A percentile compares a stretch with the other conserved stretches of the same genome.
Conservation (phyloP, 2,888 invertebrate genomes). For the Scaeva pyrastri region DNA sequence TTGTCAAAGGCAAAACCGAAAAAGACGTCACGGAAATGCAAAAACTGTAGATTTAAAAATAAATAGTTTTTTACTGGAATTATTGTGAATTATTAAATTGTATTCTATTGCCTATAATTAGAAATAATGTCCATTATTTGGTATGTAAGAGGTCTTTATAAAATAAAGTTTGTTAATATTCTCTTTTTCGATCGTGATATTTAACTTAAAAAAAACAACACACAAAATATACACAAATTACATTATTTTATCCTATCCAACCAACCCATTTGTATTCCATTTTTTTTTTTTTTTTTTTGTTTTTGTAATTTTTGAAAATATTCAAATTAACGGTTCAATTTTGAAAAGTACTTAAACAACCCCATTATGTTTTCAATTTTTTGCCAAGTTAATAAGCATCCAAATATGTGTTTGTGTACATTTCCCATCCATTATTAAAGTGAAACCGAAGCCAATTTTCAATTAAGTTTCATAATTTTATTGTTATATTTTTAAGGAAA, state of each 20-base stretch:
- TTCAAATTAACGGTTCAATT: background rate
- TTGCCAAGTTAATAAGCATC: constrained; percentile 7
- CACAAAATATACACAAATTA: background rate
- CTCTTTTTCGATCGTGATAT: constrained; percentile 24
- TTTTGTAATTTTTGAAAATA: too few relatives aligned
- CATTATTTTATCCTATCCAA: background rate
- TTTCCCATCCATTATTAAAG: constrained; percentile 19
- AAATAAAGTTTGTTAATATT: constrained; percentile 10
- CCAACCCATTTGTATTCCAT: background rate
- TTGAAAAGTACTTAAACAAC: constrained; percentile 22
- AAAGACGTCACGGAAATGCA: constrained; percentile 83
- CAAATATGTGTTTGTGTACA: background rate
- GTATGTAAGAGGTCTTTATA: background rate
- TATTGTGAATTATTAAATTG: background rate
- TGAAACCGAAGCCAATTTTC: constrained; percentile 11
- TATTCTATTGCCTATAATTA: background rate
- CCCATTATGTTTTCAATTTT: constrained; percentile 15
- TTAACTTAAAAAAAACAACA: constrained; percentile 16
- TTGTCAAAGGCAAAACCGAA: constrained; percentile 81
- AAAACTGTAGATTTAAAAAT: constrained; percentile 79
- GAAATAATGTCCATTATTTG: constrained; percentile 26
- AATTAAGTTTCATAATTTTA: background rate
- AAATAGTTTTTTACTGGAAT: constrained; percentile 2
- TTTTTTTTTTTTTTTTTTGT: background rate
- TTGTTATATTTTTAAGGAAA: constrained; percentile 14